phyloP scores from a whole-genome alignment of 2,113 vertebrate species.

The Strix aluco region DNA sequence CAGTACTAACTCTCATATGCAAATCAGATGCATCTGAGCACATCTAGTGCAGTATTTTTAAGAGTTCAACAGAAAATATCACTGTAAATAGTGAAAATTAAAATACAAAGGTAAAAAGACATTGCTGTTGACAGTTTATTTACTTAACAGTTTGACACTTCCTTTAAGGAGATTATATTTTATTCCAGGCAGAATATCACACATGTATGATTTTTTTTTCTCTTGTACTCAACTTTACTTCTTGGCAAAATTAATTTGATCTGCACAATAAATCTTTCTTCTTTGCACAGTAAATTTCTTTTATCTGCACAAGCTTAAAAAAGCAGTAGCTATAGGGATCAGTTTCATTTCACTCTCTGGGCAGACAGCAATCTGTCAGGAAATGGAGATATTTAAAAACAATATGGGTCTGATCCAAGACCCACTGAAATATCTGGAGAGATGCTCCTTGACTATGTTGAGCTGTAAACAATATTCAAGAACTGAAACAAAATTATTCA shows the following conservation, averaged over 20 bases:
- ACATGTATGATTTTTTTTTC: neutral
- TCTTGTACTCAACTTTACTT: neutral
- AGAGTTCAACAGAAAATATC: neutral
- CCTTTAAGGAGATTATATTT: neutral
- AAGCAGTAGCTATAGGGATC: neutral
- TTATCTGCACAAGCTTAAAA: neutral
- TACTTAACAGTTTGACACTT: neutral
- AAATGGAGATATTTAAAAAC: neutral
- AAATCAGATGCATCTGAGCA: neutral
- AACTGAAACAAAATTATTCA: neutral
- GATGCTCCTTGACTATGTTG: neutral
- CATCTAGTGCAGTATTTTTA: conserved; percentile 7
- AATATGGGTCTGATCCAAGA: neutral
- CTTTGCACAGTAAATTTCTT: neutral
- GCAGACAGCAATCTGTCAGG: neutral
- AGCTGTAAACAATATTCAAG: neutral
- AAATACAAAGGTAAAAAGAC: neutral
- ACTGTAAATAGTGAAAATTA: neutral
- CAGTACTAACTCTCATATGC: neutral
- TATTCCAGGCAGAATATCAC: neutral
- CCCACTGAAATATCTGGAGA: neutral
- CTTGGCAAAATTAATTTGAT: neutral
- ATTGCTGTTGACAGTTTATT: neutral
- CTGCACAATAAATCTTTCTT: neutral
- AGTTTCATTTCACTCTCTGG: neutral